Conservation (phyloP, 1,140 invertebrate genomes). For the Coboldia fuscipes region DNA sequence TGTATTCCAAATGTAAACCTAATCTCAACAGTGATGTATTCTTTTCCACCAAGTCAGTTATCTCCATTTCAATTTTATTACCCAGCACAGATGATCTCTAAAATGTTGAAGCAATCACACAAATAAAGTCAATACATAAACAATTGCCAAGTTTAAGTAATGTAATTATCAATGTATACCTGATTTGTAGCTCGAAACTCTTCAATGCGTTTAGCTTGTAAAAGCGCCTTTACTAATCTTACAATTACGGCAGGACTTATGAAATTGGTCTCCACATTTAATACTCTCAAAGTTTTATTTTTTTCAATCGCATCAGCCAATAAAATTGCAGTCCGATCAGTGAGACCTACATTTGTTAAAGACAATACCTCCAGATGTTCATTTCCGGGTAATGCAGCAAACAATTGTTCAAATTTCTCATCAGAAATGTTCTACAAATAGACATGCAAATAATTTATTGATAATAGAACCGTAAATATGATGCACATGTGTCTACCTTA, state of each 20-base stretch:
- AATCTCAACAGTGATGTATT: constrained; percentile 80
- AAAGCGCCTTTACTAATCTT: constrained; percentile 61
- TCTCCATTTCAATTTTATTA: constrained; percentile 96
- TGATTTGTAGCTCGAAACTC: constrained; percentile 92
- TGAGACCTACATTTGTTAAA: constrained; percentile 83
- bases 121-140: not conserved
- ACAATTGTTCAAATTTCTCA: constrained; percentile 79
- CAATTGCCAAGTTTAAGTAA: not conserved
- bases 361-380: constrained; percentile 79
- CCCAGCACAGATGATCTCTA: constrained; percentile 86
- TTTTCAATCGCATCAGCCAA: constrained; percentile 67
- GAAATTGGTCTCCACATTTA: constrained; percentile 95
- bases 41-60: constrained; percentile 78
- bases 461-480: not conserved
- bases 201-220: constrained; percentile 67
- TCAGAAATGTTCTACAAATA: constrained; percentile 78
- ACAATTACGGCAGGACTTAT: constrained; percentile 68
- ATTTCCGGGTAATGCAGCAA: constrained; percentile 73
- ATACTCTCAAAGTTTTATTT: constrained; percentile 68
- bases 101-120: too few relatives aligned
- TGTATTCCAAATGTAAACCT: constrained; percentile 88
- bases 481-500: constrained; percentile 34
- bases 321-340: constrained; percentile 64
- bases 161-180: constrained; percentile 42
- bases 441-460: constrained; percentile 5